Conservation (phyloP, 2,888 invertebrate genomes). For the Oconnorella tubifera region DNA sequence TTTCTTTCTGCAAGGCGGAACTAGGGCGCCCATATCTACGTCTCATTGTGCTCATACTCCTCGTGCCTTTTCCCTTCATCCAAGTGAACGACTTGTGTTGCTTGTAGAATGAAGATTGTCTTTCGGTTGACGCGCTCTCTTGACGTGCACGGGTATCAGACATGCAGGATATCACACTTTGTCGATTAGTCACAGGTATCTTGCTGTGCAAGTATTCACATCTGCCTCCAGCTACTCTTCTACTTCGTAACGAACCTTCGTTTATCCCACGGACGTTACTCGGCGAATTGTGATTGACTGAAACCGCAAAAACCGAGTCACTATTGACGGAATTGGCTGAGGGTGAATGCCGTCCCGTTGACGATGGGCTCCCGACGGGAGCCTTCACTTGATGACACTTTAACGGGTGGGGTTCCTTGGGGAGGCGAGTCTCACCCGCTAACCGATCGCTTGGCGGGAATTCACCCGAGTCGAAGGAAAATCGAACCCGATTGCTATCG, state of each 20-base stretch:
- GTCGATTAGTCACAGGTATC: not conserved
- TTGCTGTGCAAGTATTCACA: not conserved
- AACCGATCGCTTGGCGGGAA: not conserved
- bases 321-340: not conserved
- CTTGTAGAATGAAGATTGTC: not conserved
- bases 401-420: slow-evolving; percentile 13
- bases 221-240: too few relatives aligned
- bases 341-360: not conserved
- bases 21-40: slow-evolving; percentile 14
- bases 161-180: too few relatives aligned
- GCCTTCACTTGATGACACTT: slow-evolving; percentile 1
- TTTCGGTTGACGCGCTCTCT: not conserved
- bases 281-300: not conserved
- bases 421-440: not conserved
- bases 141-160: not conserved
- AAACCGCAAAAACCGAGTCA: not conserved
- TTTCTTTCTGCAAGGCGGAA: slow-evolving; percentile 48
- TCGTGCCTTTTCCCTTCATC: not conserved
- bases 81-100: not conserved
- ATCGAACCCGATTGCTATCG: not conserved
- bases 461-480: not conserved
- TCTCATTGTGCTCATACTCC: not conserved
- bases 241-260: not conserved
- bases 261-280: not conserved
- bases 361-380: not conserved